phyloP scores from a whole-genome alignment of 1,140 invertebrate species.

The Armadillidium nasatum region DNA sequence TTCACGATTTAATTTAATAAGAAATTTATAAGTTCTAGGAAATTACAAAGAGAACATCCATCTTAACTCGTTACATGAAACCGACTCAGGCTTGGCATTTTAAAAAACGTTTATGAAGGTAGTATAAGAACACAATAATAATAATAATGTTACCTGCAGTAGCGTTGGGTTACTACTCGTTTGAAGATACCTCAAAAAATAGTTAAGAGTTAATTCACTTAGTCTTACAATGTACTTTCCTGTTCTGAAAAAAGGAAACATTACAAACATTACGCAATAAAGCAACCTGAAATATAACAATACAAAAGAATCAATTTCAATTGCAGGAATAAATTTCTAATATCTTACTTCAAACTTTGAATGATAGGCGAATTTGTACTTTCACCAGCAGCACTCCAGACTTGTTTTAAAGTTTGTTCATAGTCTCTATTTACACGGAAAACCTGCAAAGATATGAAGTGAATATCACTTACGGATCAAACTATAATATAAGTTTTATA shows the following conservation, averaged over 20 bases:
- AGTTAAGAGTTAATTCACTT: conserved; percentile 38
- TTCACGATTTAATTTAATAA: no score
- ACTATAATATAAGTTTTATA: no score
- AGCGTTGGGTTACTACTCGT: conserved; percentile 36
- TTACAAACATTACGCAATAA: not conserved
- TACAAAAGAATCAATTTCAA: not conserved
- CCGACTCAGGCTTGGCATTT: no score
- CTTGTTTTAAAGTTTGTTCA: conserved; percentile 35
- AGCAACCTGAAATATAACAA: not conserved
- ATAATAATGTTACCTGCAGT: no score
- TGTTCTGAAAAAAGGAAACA: conserved; percentile 28
- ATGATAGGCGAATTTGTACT: conserved; percentile 30
- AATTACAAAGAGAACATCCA: no score
- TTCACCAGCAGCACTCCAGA: conserved; percentile 27
- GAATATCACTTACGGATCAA: no score
- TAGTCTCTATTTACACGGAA: conserved; percentile 38
- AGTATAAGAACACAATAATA: no score
- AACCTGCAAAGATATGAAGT: conserved; percentile 28
- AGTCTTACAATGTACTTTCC: conserved; percentile 38
- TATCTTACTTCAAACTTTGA: conserved; percentile 39
- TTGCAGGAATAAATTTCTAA: not conserved
- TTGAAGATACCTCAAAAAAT: conserved; percentile 40
- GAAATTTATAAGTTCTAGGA: no score
- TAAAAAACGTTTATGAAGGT: no score
- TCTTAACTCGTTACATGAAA: no score